A percentile compares a stretch with the other conserved stretches of the same genome.
Conservation (phyloP, 2,113 vertebrate genomes). For the Centropus unirufus region DNA sequence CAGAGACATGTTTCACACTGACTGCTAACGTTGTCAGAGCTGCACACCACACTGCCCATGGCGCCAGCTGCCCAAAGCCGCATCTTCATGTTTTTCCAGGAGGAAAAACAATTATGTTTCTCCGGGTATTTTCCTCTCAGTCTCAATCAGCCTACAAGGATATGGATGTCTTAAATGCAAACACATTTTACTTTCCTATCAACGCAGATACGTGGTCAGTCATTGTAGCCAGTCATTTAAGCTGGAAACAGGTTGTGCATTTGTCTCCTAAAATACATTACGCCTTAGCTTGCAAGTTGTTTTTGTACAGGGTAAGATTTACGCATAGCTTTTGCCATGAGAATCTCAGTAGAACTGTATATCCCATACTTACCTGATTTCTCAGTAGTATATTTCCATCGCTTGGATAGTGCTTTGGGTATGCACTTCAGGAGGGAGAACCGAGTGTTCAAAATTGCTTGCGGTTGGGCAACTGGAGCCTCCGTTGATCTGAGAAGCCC, state of each 20-base stretch:
- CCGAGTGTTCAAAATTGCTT: neutral
- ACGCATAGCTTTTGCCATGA: neutral
- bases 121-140: neutral
- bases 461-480: neutral
- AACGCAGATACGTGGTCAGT: fast-evolving
- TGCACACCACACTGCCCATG: fast-evolving
- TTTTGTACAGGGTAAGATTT: neutral
- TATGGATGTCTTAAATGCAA: neutral
- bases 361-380: neutral
- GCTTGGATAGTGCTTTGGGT: fast-evolving
- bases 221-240: neutral
- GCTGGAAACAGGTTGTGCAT: neutral
- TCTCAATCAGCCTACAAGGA: neutral
- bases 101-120: neutral
- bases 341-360: neutral
- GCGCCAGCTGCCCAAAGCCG: neutral
- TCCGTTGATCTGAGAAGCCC: fast-evolving
- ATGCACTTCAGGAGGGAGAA: neutral
- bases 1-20: neutral
- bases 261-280: neutral
- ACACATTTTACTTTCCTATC: neutral
- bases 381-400: fast-evolving
- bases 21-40: neutral
- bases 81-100: neutral
- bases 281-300: neutral